A percentile compares a stretch with the other conserved stretches of the same genome.
phyloP scores from a whole-genome alignment of 1,140 invertebrate genomes.

The Meteorus sp. region DNA sequence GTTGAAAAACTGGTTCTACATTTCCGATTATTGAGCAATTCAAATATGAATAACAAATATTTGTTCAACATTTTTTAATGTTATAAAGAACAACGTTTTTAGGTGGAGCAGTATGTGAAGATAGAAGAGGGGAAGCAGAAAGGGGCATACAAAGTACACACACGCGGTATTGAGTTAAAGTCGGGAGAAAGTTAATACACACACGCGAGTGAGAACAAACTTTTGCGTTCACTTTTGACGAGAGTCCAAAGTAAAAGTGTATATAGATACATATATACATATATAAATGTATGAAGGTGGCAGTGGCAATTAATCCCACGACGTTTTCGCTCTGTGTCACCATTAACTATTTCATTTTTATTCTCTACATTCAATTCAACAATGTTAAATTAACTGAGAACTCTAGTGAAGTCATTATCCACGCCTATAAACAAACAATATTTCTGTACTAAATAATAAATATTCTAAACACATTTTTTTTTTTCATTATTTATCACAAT shows the following conservation, averaged over 20 bases:
- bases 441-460: too few species aligned
- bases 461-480: too few species aligned
- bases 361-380: background rate
- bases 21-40: too few species aligned
- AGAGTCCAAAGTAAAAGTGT: background rate
- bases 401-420: background rate
- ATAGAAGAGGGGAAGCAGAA: too few species aligned
- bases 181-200: constrained; percentile 25
- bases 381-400: background rate
- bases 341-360: background rate
- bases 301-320: constrained; percentile 1
- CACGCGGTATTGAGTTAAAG: constrained; percentile 2
- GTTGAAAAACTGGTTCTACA: too few species aligned
- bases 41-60: background rate
- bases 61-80: background rate
- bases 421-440: too few species aligned
- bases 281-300: background rate
- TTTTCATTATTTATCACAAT: too few species aligned
- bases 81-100: background rate
- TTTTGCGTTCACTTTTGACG: constrained; percentile 27
- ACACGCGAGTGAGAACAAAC: constrained; percentile 18
- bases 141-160: constrained; percentile 3
- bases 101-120: background rate
- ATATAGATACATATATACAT: background rate
- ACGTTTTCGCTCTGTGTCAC: background rate